phyloP scores from a whole-genome alignment of 2,113 vertebrate genomes.

The Albula goreensis region DNA sequence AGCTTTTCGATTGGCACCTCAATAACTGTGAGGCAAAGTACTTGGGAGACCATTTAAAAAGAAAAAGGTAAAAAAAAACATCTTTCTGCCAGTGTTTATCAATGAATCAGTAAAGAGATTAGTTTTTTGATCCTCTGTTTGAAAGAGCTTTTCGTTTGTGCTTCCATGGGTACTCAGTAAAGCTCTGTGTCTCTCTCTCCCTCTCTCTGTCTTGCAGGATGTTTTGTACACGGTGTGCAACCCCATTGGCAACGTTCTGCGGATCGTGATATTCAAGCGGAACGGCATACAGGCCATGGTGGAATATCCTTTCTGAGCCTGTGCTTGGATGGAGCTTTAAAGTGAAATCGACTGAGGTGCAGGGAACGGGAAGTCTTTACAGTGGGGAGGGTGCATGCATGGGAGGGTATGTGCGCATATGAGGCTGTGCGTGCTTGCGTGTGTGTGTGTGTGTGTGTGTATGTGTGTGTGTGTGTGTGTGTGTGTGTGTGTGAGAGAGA shows the following conservation, averaged over 20 bases:
- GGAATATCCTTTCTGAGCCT: slow-evolving; percentile 89
- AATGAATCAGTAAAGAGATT: not conserved
- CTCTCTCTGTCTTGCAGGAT: slow-evolving; percentile 70
- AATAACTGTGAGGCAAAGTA: not conserved
- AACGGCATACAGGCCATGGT: slow-evolving; percentile 97
- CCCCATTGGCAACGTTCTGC: slow-evolving; percentile 84
- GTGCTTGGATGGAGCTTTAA: slow-evolving; percentile 29
- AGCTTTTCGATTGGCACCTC: not conserved
- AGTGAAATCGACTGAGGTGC: not conserved
- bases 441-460: slow-evolving; percentile 2
- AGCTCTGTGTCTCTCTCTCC: not conserved
- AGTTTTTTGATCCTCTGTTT: not conserved
- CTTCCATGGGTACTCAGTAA: not conserved
- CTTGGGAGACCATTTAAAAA: not conserved
- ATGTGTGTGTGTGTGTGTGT: slow-evolving; percentile 9
- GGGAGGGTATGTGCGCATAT: too few relatives aligned
- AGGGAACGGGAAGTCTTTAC: not conserved
- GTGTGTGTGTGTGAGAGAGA: not conserved
- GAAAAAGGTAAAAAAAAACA: not conserved
- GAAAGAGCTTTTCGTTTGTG: not conserved
- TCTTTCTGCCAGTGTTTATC: not conserved
- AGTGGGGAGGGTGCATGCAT: not conserved
- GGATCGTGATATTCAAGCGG: slow-evolving; percentile 96
- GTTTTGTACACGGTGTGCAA: slow-evolving; percentile 91
- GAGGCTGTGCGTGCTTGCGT: not conserved